Conservation (phyloP, 37 sponge, comb jelly and placozoan genomes). For the Dysidea cf. avara region DNA sequence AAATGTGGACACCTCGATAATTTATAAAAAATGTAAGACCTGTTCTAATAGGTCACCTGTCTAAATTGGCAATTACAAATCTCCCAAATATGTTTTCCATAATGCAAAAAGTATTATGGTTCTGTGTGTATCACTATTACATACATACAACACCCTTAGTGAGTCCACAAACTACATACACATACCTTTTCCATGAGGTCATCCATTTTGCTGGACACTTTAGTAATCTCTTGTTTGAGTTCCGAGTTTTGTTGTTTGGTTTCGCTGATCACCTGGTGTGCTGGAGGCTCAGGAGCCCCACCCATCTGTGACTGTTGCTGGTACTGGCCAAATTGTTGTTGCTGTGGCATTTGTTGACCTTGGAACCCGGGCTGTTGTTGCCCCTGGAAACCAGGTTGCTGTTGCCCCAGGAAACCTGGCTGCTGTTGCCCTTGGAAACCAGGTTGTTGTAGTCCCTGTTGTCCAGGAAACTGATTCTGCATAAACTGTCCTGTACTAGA, state of each 20-base stretch:
- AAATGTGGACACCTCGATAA: too few relatives aligned
- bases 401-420: conserved; percentile 8
- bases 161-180: not conserved
- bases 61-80: too few relatives aligned
- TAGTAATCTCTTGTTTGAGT: conserved; percentile 70
- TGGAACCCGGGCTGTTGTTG: conserved; percentile 7
- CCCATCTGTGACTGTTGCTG: too few relatives aligned
- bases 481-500: too few relatives aligned
- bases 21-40: too few relatives aligned
- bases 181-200: conserved; percentile 66
- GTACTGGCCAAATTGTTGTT: not conserved
- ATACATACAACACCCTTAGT: not conserved
- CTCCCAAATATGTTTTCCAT: too few relatives aligned
- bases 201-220: conserved; percentile 72
- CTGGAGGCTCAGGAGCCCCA: conserved; percentile 30
- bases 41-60: too few relatives aligned
- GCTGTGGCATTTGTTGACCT: not conserved
- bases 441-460: conserved; percentile 34
- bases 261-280: conserved; percentile 54
- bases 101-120: too few relatives aligned
- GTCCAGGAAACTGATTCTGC: too few relatives aligned
- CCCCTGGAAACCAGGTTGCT: conserved; percentile 5
- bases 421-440: not conserved
- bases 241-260: conserved; percentile 82
- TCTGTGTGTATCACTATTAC: not conserved